phyloP scores from a whole-genome alignment of 2,888 invertebrate genomes.

The Chromoteleia sp. region DNA sequence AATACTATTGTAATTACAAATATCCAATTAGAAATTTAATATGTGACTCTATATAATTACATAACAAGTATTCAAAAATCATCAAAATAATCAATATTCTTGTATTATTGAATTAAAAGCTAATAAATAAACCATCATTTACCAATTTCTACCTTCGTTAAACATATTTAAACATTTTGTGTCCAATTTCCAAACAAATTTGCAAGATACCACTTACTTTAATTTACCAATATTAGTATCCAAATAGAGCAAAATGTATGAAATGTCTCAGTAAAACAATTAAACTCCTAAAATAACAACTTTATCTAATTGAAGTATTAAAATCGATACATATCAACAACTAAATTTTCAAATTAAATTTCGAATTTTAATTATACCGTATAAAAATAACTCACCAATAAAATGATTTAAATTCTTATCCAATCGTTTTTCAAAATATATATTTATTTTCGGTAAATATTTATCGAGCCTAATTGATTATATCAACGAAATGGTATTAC shows the following conservation, averaged over 20 bases:
- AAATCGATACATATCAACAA: not conserved
- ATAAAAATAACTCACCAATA: not conserved
- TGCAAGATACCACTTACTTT: not conserved
- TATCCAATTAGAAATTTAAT: too few relatives aligned
- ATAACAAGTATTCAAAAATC: too few relatives aligned
- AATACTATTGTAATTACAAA: too few relatives aligned
- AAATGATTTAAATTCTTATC: not conserved
- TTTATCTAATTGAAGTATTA: not conserved
- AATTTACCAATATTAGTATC: not conserved
- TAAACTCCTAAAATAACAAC: not conserved
- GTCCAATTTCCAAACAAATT: not conserved
- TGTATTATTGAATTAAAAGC: too few relatives aligned
- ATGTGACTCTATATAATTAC: too few relatives aligned
- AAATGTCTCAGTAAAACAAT: not conserved
- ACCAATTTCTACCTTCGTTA: not conserved
- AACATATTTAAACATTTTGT: constrained; percentile 2
- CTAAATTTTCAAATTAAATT: not conserved
- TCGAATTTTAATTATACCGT: not conserved
- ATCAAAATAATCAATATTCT: too few relatives aligned
- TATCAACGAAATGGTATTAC: not conserved
- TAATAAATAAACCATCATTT: too few relatives aligned
- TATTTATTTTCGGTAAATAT: not conserved
- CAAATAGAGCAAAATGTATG: not conserved
- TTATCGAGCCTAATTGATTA: not conserved
- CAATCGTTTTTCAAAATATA: not conserved